Evolutionary conservation across 2,797 vertebrate species (phyloP), one percentile per base, ranked within the genome.

Genomic region (Lutra lutra): DNA sequence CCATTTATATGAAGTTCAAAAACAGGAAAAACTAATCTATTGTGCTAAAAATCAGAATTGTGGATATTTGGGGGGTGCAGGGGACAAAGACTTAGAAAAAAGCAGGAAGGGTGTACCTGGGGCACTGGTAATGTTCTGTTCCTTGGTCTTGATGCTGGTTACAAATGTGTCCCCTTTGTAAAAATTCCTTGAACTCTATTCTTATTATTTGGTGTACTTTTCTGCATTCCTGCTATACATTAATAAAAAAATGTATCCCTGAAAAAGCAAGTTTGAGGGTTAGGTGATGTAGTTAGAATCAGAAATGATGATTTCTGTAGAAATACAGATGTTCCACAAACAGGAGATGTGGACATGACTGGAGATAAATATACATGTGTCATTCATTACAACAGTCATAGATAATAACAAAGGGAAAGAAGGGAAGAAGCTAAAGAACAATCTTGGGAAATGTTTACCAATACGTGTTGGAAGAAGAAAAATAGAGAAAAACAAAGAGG

Each of bases 1-100:
- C 15, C 23, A 54, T 72, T 68, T 21, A 68, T 35, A 68, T 35
- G 66, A 68, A 68, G 66, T 68, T 68, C 66, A 68, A 68, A 68
- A 89, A 77, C 21, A 80, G 40, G 13, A 95, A 77, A 91, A 89
- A 38, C 12, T 51, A 84, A 77, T 32, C 38, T 79, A 64, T 58
- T 38, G 25, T 70, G 25, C 70, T 95, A 83, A 82, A 79, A 92
- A 60, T 51, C n/a, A 38, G n/a, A 32, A 40, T 48, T 27, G 3
- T 51, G 23, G 7, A 84, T 79, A 25, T 58, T 51, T 9, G 35
- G 48, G n/a, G 51, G 17, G 3, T 62, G 7, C 60, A 66, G 8
- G 3, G 3, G 2, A 13, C 5, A 60, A 27, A 25, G 20, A 86
- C 40, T 20, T 35, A 12, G 21, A 60, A 64, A n/a, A 7, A 38